Evolutionary conservation across 2,113 vertebrate genomes (phyloP).

Genomic region (Brachyhypopomus occidentalis): DNA sequence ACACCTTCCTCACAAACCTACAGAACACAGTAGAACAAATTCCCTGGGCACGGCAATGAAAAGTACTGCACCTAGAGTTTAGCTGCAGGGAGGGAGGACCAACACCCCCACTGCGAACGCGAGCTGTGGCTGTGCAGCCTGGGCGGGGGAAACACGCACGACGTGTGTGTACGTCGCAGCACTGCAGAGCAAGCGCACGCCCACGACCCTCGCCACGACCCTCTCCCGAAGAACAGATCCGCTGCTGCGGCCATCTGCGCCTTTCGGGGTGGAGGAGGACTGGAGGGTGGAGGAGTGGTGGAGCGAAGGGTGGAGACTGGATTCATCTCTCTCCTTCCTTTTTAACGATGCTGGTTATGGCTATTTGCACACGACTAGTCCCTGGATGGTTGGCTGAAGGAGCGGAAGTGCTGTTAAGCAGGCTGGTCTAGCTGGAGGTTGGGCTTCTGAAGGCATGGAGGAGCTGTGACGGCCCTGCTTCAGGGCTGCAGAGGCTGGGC

Average conservation of each 20-base stretch:
- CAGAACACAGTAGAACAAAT: neutral
- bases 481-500: neutral
- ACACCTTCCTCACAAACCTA: neutral
- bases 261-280: no score
- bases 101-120: neutral
- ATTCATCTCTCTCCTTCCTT: neutral
- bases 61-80: neutral
- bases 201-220: neutral
- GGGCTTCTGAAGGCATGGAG: neutral
- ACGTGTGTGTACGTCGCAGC: neutral
- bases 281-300: no score
- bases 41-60: neutral
- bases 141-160: neutral
- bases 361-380: neutral
- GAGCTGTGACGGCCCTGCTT: neutral
- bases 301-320: neutral
- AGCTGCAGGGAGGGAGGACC: neutral
- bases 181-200: neutral
- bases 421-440: neutral
- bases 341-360: neutral
- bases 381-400: neutral
- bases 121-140: no score
- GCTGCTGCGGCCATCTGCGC: neutral
- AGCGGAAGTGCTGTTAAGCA: neutral
- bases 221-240: neutral